Evolutionary conservation across 1,140 invertebrate species (phyloP).

Genomic region (Archegozetes longisetosus): DNA sequence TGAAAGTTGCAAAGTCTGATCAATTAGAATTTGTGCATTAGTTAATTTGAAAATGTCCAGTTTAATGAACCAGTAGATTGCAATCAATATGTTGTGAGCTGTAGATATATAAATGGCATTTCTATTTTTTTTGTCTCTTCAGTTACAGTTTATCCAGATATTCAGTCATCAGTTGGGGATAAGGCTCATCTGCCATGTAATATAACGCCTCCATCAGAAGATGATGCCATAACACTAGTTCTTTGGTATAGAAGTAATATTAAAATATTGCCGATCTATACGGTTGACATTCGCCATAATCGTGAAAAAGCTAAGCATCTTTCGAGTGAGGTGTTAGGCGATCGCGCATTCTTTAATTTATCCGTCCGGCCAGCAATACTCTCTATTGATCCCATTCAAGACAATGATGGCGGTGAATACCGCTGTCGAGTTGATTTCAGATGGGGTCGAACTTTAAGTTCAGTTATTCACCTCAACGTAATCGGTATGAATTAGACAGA

Average conservation of each 20-base stretch:
- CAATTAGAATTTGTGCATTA: too few species aligned
- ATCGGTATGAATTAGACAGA: slow-evolving; percentile 12
- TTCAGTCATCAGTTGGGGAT: slow-evolving; percentile 47
- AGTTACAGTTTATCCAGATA: slow-evolving; percentile 17
- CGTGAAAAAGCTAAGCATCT: slow-evolving; percentile 11
- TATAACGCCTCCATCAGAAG: slow-evolving; percentile 49
- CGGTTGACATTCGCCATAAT: slow-evolving; percentile 20
- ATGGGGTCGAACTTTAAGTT: slow-evolving; percentile 12
- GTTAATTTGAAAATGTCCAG: too few species aligned
- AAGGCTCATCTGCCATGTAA: slow-evolving; percentile 61
- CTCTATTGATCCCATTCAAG: slow-evolving; percentile 53
- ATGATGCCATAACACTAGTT: slow-evolving; percentile 56
- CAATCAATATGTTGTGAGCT: too few species aligned
- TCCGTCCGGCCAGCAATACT: slow-evolving; percentile 43
- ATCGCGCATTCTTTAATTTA: slow-evolving; percentile 15
- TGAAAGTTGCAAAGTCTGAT: too few species aligned
- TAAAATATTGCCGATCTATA: slow-evolving; percentile 22
- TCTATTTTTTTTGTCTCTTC: too few species aligned
- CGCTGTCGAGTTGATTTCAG: slow-evolving; percentile 76
- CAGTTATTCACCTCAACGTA: slow-evolving; percentile 7
- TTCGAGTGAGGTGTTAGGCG: slow-evolving; percentile 14
- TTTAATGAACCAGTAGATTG: too few species aligned
- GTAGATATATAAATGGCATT: too few species aligned
- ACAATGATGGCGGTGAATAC: slow-evolving; percentile 65
- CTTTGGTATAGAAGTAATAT: slow-evolving; percentile 60